Percentiles rank a stretch among this genome's conserved stretches.
Evolutionary conservation across 2,797 vertebrate species (phyloP).

Genomic region (Eremophila alpestris): DNA sequence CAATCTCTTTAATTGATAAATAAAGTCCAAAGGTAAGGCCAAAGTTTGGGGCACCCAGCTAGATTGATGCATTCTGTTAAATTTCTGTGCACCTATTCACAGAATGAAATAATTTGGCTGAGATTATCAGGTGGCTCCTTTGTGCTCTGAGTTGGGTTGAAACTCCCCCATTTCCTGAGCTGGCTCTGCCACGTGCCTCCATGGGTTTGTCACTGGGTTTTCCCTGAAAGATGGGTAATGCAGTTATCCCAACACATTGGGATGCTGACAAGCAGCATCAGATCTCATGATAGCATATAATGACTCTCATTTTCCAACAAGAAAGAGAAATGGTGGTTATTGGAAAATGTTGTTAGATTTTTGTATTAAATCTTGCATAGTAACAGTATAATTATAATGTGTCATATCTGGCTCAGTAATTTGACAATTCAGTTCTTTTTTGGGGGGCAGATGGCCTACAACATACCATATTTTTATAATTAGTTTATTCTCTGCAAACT

Average conservation of each 20-base stretch:
- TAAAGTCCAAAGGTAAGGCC: background rate
- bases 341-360: slow-evolving; percentile 54
- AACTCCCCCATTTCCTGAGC: background rate
- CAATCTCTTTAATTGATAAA: background rate
- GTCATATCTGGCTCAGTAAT: slow-evolving; percentile 58
- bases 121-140: background rate
- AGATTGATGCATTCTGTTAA: background rate
- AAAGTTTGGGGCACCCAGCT: background rate
- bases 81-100: background rate
- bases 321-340: slow-evolving; percentile 44
- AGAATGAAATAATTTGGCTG: background rate
- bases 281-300: slow-evolving; percentile 49
- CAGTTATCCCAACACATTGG: slow-evolving; percentile 12
- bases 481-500: slow-evolving; percentile 63
- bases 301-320: slow-evolving; percentile 54
- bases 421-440: slow-evolving; percentile 43
- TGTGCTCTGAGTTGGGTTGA: background rate
- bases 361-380: slow-evolving; percentile 53
- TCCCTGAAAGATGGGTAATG: background rate
- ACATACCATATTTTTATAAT: slow-evolving; percentile 60
- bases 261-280: slow-evolving; percentile 24
- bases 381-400: slow-evolving; percentile 62
- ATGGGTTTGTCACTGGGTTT: background rate
- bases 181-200: background rate
- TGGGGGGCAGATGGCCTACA: slow-evolving; percentile 52